Evolutionary conservation across 2,113 vertebrate species (phyloP).

Genomic region (Microtus ochrogaster): DNA sequence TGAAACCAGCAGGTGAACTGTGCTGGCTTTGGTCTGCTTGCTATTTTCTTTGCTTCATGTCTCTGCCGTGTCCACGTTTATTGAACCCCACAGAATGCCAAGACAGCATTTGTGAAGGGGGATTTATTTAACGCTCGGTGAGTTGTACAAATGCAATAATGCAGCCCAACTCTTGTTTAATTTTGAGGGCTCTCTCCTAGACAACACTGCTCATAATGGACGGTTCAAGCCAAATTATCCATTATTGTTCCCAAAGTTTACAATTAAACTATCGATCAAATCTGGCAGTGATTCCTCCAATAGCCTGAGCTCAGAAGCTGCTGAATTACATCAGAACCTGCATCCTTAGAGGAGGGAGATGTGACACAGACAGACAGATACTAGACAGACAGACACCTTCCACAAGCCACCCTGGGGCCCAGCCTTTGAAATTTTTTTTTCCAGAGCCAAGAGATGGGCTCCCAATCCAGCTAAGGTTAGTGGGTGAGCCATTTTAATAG

Average conservation of each 20-base stretch:
- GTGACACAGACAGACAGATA: neutral
- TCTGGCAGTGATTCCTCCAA: conserved; percentile 87
- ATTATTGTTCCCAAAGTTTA: conserved; percentile 91
- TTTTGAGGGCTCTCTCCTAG: conserved; percentile 87
- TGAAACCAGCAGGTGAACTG: conserved; percentile 62
- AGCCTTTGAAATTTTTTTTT: conserved; percentile 87
- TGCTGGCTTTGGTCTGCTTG: conserved; percentile 34
- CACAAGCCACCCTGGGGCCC: conserved; percentile 67
- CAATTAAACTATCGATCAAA: conserved; percentile 93
- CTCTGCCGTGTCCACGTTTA: conserved; percentile 83
- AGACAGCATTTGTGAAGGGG: conserved; percentile 87
- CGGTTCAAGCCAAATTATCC: conserved; percentile 90
- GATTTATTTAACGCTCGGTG: conserved; percentile 87
- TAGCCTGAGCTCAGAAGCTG: conserved; percentile 75
- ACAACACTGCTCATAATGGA: conserved; percentile 87
- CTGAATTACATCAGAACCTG: conserved; percentile 83
- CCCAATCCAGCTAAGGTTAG: conserved; percentile 86
- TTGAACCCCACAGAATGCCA: conserved; percentile 85
- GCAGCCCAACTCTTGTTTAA: conserved; percentile 89
- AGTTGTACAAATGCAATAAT: conserved; percentile 89
- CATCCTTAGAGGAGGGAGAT: conserved; percentile 52
- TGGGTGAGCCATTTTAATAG: conserved; percentile 91
- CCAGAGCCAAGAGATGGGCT: conserved; percentile 85
- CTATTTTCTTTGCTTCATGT: conserved; percentile 43
- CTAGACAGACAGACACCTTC: neutral